A percentile compares a stretch with the other conserved stretches of the same genome.
phyloP scores from a whole-genome alignment of 2,888 invertebrate genomes.

The Allophyes oxyacanthae region DNA sequence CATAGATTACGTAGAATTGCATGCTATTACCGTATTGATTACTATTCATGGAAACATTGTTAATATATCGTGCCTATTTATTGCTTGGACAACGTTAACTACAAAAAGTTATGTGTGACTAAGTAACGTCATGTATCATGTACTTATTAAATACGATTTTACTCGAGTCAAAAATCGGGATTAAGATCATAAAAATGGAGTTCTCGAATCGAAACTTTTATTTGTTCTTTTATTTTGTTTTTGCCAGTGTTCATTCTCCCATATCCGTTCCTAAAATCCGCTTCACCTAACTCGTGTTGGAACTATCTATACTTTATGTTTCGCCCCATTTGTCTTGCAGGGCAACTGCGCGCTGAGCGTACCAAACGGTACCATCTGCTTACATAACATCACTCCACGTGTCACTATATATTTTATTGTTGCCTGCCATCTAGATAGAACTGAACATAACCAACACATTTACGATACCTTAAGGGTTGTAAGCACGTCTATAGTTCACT shows the following conservation, averaged over 20 bases:
- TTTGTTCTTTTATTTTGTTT: neutral
- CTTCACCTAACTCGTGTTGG: slow-evolving; percentile 12
- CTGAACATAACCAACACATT: slow-evolving; percentile 16
- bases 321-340: slow-evolving; percentile 63
- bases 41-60: slow-evolving; percentile 21
- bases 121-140: slow-evolving; percentile 1
- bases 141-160: neutral
- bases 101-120: slow-evolving; percentile 3
- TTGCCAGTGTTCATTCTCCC: slow-evolving; percentile 11
- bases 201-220: no score
- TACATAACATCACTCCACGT: slow-evolving; percentile 46
- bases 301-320: slow-evolving; percentile 51
- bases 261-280: slow-evolving; percentile 21
- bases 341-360: slow-evolving; percentile 36
- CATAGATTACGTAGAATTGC: slow-evolving; percentile 28
- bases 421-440: slow-evolving; percentile 37
- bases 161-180: no score
- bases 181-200: no score
- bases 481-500: neutral
- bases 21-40: slow-evolving; percentile 22
- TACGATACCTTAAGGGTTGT: neutral
- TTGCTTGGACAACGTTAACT: slow-evolving; percentile 32
- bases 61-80: slow-evolving; percentile 18
- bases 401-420: slow-evolving; percentile 42
- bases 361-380: slow-evolving; percentile 60